Conservation (phyloP, 2,888 invertebrate genomes). For the Latheticus oryzae region DNA sequence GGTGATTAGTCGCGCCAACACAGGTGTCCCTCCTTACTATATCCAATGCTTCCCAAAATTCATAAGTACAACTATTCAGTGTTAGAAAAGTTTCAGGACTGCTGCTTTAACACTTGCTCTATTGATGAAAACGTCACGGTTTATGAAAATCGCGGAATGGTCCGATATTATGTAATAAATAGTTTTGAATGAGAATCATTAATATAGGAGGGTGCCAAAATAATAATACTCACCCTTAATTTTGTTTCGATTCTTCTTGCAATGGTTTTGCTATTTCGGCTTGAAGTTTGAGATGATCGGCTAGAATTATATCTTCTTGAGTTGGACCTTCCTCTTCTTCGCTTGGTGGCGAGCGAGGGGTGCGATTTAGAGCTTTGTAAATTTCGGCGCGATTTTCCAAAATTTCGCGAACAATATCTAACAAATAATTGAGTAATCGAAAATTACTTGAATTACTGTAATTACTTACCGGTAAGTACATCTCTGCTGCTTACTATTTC, state of each 20-base stretch:
- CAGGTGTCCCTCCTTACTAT: constrained; percentile 51
- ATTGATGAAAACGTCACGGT: constrained; percentile 27
- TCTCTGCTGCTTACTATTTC: constrained; percentile 84
- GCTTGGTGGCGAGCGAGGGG: constrained; percentile 51
- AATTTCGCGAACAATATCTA: constrained; percentile 83
- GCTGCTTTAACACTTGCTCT: constrained; percentile 33
- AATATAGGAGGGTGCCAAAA: constrained; percentile 17
- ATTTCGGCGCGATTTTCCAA: constrained; percentile 79
- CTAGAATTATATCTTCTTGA: constrained; percentile 55
- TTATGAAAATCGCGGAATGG: constrained; percentile 17
- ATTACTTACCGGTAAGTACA: constrained; percentile 77
- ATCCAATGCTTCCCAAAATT: constrained; percentile 5
- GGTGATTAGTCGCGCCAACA: constrained; percentile 53
- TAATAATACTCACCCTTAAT: constrained; percentile 26
- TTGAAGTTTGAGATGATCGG: constrained; percentile 59
- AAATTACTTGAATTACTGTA: not conserved
- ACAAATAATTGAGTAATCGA: constrained; percentile 13
- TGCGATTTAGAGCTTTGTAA: constrained; percentile 66
- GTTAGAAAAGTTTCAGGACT: no score
- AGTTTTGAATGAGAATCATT: constrained; percentile 45
- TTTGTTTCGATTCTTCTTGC: constrained; percentile 9
- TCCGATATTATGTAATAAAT: constrained; percentile 42
- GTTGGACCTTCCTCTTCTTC: constrained; percentile 57
- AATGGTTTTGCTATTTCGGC: constrained; percentile 49
- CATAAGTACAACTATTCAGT: no score